Conservation (phyloP, 2,888 invertebrate genomes). For the Palloptera scutellata region DNA sequence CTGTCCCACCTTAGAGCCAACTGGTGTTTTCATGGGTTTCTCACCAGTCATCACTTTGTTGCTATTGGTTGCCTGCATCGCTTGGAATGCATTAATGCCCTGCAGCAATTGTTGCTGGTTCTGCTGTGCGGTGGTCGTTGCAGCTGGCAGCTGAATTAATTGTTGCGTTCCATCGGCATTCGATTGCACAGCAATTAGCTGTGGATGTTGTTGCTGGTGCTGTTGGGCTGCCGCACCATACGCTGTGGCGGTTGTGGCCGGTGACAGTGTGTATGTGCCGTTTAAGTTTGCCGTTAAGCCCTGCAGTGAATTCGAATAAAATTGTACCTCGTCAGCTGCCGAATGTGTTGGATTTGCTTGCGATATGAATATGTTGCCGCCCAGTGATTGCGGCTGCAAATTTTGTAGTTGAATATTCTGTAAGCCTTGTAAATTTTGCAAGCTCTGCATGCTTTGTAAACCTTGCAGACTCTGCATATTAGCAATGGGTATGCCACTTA, state of each 20-base stretch:
- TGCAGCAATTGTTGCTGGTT: conserved; percentile 39
- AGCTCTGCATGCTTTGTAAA: conserved; percentile 35
- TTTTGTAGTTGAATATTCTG: conserved; percentile 49
- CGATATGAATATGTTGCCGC: conserved; percentile 57
- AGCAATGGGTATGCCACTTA: conserved; percentile 36
- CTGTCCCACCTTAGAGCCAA: conserved; percentile 53
- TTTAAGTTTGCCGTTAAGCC: conserved; percentile 55
- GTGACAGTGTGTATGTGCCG: conserved; percentile 54
- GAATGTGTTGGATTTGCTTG: conserved; percentile 42
- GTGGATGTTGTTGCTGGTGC: conserved; percentile 45
- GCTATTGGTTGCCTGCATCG: conserved; percentile 52
- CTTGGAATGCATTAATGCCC: conserved; percentile 46
- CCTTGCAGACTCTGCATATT: conserved; percentile 40
- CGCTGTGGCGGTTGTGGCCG: conserved; percentile 44
- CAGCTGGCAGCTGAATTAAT: conserved; percentile 52
- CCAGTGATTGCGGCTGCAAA: conserved; percentile 52
- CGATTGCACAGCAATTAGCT: conserved; percentile 55
- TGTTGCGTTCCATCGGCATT: conserved; percentile 56
- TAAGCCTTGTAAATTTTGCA: conserved; percentile 37
- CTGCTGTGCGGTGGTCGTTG: conserved; percentile 28
- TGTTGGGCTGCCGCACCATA: conserved; percentile 28
- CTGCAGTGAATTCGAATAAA: conserved; percentile 56
- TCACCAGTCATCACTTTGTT: conserved; percentile 51
- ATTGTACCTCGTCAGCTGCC: conserved; percentile 49
- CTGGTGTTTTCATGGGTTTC: conserved; percentile 50